Evolutionary conservation across 2,113 vertebrate genomes (phyloP), one percentile per base, ranked within the genome.

Genomic region (Centropus unirufus): DNA sequence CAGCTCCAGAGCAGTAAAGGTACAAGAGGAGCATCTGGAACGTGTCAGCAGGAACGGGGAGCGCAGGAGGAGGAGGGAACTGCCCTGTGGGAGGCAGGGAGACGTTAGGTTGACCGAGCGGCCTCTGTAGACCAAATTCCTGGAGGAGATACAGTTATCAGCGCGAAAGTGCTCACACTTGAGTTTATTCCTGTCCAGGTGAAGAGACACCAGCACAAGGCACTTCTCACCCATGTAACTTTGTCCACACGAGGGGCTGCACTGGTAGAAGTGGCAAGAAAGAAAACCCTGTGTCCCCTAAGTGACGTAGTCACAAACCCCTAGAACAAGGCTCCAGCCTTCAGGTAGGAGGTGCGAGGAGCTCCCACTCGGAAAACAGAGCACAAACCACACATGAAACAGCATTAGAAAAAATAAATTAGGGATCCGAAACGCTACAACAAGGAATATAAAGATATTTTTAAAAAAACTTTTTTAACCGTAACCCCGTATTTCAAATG

Each of bases 141-240:
- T 47, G n/a, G 39, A 83, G 44, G 70, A 94, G 90, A 96, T 93
- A 93, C 61, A 94, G 88, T 92, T 96, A 91, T 67, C 68, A 57
- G 83, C 0, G 3, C 6, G 8, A 81, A 96, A 95, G 90, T 90
- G 93, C 92, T 94, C 46, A 89, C 62, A 87, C 76, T 2, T 4
- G 86, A 75, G 49, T 75, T 95, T 84, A 92, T 89, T 90, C 92
- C 83, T 78, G 18, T 42, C 24, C 23, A 87, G 34, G 69, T 39
- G 86, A 95, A 93, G 76, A 68, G 81, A 94, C 36, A 55, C 90
- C 88, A 95, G 88, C 89, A 89, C 73, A 90, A 97, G 92, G 95
- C 93, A 96, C 90, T 89, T 96, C 30, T 72, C 87, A 89, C 69
- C 92, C 83, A 59, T 54, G 80, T 93, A 95, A 92, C 85, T 81